These are phyloP conservation scores for Trissolcus basalis DNA, from an alignment of 1,140 invertebrate species.

Conservation along the genomic window DNA sequence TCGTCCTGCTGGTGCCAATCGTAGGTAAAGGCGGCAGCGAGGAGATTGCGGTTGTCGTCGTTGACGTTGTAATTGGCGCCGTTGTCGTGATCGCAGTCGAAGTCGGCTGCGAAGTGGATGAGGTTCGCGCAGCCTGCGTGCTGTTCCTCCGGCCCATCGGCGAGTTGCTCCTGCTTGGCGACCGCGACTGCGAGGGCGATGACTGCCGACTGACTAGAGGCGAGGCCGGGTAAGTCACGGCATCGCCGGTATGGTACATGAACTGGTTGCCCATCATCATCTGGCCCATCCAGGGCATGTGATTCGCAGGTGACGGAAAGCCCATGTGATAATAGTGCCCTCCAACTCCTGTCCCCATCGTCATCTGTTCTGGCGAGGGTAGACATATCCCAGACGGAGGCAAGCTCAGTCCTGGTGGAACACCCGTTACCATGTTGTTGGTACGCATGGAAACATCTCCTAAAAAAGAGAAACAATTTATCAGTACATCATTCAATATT, in stretches of 20 bases:
- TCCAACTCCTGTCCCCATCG: constrained; percentile 63
- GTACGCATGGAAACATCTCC: constrained; percentile 69
- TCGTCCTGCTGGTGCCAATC: constrained; percentile 62
- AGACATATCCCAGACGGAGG: constrained; percentile 71
- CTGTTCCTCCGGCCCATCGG: constrained; percentile 60
- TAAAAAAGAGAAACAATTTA: constrained; percentile 23
- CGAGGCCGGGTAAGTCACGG: constrained; percentile 71
- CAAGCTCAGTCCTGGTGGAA: constrained; percentile 70
- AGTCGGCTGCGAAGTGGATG: constrained; percentile 61
- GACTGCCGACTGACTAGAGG: constrained; percentile 75
- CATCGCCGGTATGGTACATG: constrained; percentile 70
- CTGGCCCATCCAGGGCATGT: constrained; percentile 72
- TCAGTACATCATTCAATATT: too few relatives aligned
- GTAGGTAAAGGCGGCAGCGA: constrained; percentile 59
- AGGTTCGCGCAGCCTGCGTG: constrained; percentile 50
- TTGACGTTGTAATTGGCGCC: constrained; percentile 61
- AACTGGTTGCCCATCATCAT: constrained; percentile 72
- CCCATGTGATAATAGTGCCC: constrained; percentile 71
- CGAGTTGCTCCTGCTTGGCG: constrained; percentile 73
- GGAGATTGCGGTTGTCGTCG: constrained; percentile 59
- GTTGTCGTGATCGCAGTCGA: constrained; percentile 61
- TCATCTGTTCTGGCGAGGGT: constrained; percentile 71
- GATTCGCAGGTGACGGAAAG: constrained; percentile 69
- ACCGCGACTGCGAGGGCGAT: constrained; percentile 74
- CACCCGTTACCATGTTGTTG: constrained; percentile 65